Conservation (phyloP, 2,888 invertebrate genomes). For the Eucriotettix oculatus region DNA sequence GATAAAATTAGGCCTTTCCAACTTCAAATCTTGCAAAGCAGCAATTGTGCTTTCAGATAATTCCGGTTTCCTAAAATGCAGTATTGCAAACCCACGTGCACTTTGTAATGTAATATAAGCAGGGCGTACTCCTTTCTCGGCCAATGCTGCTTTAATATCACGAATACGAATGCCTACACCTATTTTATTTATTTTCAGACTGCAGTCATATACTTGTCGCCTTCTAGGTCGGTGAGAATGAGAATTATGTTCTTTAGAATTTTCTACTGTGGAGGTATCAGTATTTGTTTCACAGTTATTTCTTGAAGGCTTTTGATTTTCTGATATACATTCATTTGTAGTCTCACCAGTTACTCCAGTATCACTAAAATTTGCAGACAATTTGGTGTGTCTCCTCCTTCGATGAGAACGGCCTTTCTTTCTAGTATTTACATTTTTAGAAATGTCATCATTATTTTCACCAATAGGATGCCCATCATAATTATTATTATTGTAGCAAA, state of each 20-base stretch:
- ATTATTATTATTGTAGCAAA: not conserved
- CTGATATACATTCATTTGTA: not conserved
- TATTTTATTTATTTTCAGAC: conserved; percentile 48
- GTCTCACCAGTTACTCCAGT: not conserved
- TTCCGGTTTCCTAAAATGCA: not conserved
- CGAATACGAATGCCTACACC: conserved; percentile 51
- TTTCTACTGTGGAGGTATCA: not conserved
- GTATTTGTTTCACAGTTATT: not conserved
- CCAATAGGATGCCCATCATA: not conserved
- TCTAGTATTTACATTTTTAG: not conserved
- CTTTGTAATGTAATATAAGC: conserved; percentile 51
- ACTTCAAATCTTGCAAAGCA: not conserved
- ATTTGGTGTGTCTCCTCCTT: not conserved
- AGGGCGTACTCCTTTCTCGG: conserved; percentile 58
- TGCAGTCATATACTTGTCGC: conserved; percentile 15
- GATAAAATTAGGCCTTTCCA: too few relatives aligned
- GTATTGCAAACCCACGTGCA: conserved; percentile 1
- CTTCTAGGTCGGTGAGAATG: conserved; percentile 27
- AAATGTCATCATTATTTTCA: not conserved
- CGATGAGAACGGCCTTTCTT: not conserved
- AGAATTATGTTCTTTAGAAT: conserved; percentile 23
- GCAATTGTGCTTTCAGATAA: not conserved
- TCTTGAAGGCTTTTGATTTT: not conserved
- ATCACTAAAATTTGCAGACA: not conserved
- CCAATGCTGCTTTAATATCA: conserved; percentile 55